Conservation (phyloP, 2,797 vertebrate genomes). For the Tokudaia tokunoshimensis region DNA sequence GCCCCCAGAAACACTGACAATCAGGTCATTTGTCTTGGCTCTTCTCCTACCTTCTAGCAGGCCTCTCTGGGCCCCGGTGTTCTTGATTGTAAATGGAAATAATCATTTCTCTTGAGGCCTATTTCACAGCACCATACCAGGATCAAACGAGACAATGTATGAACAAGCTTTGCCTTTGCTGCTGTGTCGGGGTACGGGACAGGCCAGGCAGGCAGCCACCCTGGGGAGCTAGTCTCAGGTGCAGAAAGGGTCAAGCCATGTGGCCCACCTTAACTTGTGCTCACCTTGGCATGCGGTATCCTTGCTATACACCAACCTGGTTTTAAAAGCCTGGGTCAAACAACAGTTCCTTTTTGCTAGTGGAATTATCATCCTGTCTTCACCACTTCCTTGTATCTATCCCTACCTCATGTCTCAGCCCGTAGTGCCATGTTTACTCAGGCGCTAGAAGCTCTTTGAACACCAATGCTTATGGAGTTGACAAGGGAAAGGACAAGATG, state of each 20-base stretch:
- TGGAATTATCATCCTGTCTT: background rate
- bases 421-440: background rate
- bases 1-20: conserved; percentile 27
- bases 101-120: background rate
- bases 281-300: background rate
- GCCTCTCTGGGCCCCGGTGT: conserved; percentile 30
- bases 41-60: conserved; percentile 46
- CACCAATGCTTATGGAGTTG: background rate
- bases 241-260: background rate
- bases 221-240: background rate
- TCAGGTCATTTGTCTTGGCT: background rate
- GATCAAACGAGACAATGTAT: background rate
- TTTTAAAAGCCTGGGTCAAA: conserved; percentile 52
- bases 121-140: background rate
- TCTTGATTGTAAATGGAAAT: background rate
- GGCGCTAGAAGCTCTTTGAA: background rate
- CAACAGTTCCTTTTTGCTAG: conserved; percentile 20
- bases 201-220: background rate
- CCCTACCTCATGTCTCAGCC: conserved; percentile 15
- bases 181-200: background rate
- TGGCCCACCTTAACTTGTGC: background rate
- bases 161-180: background rate
- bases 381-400: background rate
- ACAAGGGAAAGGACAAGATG: background rate
- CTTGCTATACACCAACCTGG: background rate